Evolutionary conservation across 2,797 vertebrate species (phyloP).

Genomic region (Bradypodion ventrale): DNA sequence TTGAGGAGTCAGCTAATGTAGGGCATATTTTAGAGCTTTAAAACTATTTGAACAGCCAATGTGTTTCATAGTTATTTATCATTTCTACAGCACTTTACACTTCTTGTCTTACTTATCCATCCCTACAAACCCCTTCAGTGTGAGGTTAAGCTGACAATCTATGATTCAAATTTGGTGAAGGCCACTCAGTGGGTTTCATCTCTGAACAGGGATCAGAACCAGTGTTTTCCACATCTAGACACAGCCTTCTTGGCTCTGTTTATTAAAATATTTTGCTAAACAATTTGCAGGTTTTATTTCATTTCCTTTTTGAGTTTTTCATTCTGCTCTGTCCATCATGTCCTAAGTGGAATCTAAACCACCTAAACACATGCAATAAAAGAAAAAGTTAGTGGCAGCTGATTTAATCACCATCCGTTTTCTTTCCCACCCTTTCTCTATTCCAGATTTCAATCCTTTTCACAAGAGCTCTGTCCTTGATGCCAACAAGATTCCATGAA

Average conservation of each 20-base stretch:
- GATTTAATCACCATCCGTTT: not conserved
- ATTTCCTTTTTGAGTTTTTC: not conserved
- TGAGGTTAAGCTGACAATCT: not conserved
- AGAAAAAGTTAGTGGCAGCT: not conserved
- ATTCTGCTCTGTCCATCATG: not conserved
- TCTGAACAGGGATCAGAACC: not conserved
- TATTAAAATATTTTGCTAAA: no score
- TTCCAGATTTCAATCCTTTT: not conserved
- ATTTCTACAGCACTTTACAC: slow-evolving; percentile 6
- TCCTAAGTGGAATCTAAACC: not conserved
- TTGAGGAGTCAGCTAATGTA: not conserved
- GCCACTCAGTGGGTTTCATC: slow-evolving; percentile 7
- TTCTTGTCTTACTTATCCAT: slow-evolving; percentile 8
- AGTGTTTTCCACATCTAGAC: not conserved
- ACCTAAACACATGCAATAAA: not conserved
- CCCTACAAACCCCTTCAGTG: not conserved
- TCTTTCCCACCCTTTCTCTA: not conserved
- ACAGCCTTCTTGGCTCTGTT: not conserved
- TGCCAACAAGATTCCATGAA: no score
- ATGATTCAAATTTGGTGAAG: not conserved
- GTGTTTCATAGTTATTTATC: slow-evolving; percentile 10
- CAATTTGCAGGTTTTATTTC: not conserved
- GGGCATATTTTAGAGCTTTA: not conserved
- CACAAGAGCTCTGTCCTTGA: not conserved
- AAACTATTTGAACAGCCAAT: not conserved